Base-by-base conservation (phyloP, 2,888 invertebrate species). In the Argyresthia albistria region DNA sequence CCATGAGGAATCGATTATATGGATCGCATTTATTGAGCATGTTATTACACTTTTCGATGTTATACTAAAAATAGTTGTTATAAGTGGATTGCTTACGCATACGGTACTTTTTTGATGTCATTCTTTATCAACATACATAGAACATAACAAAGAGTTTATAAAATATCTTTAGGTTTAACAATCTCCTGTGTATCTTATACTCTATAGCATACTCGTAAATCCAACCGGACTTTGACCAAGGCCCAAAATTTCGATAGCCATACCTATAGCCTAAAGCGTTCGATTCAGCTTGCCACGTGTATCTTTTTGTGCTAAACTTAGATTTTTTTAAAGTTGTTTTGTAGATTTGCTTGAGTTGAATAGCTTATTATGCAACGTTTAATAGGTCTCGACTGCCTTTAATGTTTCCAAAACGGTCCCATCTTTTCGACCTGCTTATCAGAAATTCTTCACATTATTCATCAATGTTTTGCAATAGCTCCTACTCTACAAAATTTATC, bases 201-300 rank as follows among this genome's bases (percentile, higher is more conserved):
- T 25, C 25, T 25, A 25, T 25, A n/a, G n/a, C 25, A 25, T 25
- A 25, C 25, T 25, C 6, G 2, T 25, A 25, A 4, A 25, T 25
- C 25, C 25, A 69, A 67, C 61, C 67, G 61, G 70, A 25, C 25
- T 67, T 63, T 64, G 69, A 67, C 74, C 77, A 70, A 73, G 77
- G 74, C 67, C 25, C 80, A 78, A 83, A 80, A 79, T 79, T 80
- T 81, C 80, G 84, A 86, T 84, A 73, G 83, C 84, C n/a, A n/a
- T n/a, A n/a, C n/a, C n/a, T 25, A 25, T 25, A 25, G 25, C 25
- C 78, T 68, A 66, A 63, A 79, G 83, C 79, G 76, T 74, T 77
- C 71, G 73, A 46, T 14, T 37, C 25, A 63, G 72, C 62, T 58
- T 66, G 81, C 80, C 86, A 84, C 84, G 84, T 86, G 86, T 84